Conservation (phyloP, 2,888 invertebrate species). For the Drosophila ustulata region DNA sequence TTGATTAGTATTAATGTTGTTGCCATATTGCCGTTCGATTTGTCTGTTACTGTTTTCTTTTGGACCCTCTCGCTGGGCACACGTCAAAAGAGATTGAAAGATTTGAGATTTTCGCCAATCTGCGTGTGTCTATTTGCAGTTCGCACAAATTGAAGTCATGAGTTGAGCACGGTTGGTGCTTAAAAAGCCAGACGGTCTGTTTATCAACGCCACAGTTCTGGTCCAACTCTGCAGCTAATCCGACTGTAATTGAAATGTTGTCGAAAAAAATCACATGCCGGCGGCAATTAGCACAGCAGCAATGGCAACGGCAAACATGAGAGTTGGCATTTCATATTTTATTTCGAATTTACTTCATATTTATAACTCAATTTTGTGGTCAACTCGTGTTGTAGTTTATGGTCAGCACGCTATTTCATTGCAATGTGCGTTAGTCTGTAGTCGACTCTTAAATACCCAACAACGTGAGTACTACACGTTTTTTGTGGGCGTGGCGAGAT, state of each 20-base stretch:
- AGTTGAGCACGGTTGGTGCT: conserved; percentile 24
- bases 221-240: conserved; percentile 24
- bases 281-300: conserved; percentile 65
- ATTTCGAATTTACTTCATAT: conserved; percentile 35
- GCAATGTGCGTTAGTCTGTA: conserved; percentile 1
- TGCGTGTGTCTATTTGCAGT: conserved; percentile 36
- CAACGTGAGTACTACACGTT: neutral
- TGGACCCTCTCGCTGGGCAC: conserved; percentile 12
- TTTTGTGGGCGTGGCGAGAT: neutral
- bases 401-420: conserved; percentile 33
- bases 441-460: neutral
- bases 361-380: conserved; percentile 41
- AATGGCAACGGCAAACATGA: conserved; percentile 27
- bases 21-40: conserved; percentile 11
- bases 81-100: conserved; percentile 17
- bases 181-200: conserved; percentile 9
- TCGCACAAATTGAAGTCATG: conserved; percentile 68
- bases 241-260: conserved; percentile 70
- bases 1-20: conserved; percentile 49
- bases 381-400: conserved; percentile 35
- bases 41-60: neutral
- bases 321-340: conserved; percentile 37
- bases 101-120: conserved; percentile 12
- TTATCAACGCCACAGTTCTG: conserved; percentile 6
- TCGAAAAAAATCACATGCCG: conserved; percentile 65